Conservation (phyloP, 1,140 invertebrate species). For the Drosophila athabasca region DNA sequence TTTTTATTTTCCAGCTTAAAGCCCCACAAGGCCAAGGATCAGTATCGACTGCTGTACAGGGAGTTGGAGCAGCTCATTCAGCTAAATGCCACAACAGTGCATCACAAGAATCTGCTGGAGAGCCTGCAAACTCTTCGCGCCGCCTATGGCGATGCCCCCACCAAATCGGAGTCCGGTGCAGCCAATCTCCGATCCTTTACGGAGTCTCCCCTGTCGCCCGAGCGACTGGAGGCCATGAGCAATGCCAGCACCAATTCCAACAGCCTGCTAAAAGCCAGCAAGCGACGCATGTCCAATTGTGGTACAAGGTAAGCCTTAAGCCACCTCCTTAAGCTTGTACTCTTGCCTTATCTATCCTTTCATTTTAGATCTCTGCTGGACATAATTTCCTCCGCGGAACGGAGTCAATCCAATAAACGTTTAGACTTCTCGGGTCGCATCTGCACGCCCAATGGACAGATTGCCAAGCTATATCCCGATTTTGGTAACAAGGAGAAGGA, state of each 20-base stretch:
- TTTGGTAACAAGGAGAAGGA: slow-evolving; percentile 85
- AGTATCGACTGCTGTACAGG: slow-evolving; percentile 94
- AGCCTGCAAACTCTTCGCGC: slow-evolving; percentile 91
- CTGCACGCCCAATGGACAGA: slow-evolving; percentile 86
- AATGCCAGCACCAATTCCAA: slow-evolving; percentile 65
- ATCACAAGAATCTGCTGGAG: slow-evolving; percentile 91
- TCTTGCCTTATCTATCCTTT: background rate
- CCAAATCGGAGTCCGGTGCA: slow-evolving; percentile 85
- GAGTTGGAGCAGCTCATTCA: slow-evolving; percentile 94
- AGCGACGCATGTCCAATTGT: slow-evolving; percentile 82
- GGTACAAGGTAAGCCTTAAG: slow-evolving; percentile 46
- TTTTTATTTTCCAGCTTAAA: slow-evolving; percentile 53
- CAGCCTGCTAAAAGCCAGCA: slow-evolving; percentile 81
- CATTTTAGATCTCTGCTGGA: slow-evolving; percentile 87
- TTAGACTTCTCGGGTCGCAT: slow-evolving; percentile 92
- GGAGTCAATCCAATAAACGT: slow-evolving; percentile 86
- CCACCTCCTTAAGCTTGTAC: background rate
- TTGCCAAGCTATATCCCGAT: slow-evolving; percentile 92
- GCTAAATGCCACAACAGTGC: slow-evolving; percentile 86
- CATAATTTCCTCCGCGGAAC: slow-evolving; percentile 86
- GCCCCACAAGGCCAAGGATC: slow-evolving; percentile 88
- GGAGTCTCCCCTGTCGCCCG: slow-evolving; percentile 92
- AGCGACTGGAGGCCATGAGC: slow-evolving; percentile 84
- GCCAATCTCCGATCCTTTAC: slow-evolving; percentile 86
- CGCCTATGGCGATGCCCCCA: slow-evolving; percentile 84